A percentile compares a stretch with the other conserved stretches of the same genome.
Evolutionary conservation across 2,888 invertebrate genomes (phyloP).

Genomic region (Drosophila testacea): DNA sequence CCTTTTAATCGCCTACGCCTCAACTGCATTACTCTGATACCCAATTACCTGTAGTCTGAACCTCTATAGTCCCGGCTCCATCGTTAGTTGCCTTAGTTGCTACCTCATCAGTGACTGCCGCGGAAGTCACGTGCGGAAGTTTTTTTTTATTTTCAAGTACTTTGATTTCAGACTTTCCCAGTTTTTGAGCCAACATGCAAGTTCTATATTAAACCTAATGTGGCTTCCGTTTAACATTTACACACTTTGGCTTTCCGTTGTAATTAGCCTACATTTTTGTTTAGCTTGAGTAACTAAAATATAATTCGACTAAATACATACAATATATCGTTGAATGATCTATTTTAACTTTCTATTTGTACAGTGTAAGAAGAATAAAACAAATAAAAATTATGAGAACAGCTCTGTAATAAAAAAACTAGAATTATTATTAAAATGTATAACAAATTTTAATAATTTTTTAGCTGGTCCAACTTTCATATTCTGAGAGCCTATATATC

Average conservation of each 20-base stretch:
- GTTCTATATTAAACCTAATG: slow-evolving; percentile 64
- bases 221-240: slow-evolving; percentile 72
- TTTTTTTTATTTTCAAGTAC: slow-evolving; percentile 55
- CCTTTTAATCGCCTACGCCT: slow-evolving; percentile 78
- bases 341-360: too few relatives aligned
- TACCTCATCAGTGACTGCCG: slow-evolving; percentile 40
- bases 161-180: slow-evolving; percentile 38
- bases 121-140: slow-evolving; percentile 80
- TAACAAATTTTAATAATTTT: too few relatives aligned
- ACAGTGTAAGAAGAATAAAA: too few relatives aligned
- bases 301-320: background rate
- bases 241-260: slow-evolving; percentile 38
- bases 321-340: too few relatives aligned
- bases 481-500: too few relatives aligned
- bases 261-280: slow-evolving; percentile 60
- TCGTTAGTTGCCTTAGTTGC: slow-evolving; percentile 44
- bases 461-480: too few relatives aligned
- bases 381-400: too few relatives aligned
- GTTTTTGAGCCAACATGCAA: slow-evolving; percentile 58
- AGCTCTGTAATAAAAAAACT: too few relatives aligned
- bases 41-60: slow-evolving; percentile 61
- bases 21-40: slow-evolving; percentile 50
- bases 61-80: slow-evolving; percentile 36
- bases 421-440: too few relatives aligned
- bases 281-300: background rate